Evolutionary conservation across 1,140 invertebrate genomes (phyloP).

Genomic region (Subanguina moxae): DNA sequence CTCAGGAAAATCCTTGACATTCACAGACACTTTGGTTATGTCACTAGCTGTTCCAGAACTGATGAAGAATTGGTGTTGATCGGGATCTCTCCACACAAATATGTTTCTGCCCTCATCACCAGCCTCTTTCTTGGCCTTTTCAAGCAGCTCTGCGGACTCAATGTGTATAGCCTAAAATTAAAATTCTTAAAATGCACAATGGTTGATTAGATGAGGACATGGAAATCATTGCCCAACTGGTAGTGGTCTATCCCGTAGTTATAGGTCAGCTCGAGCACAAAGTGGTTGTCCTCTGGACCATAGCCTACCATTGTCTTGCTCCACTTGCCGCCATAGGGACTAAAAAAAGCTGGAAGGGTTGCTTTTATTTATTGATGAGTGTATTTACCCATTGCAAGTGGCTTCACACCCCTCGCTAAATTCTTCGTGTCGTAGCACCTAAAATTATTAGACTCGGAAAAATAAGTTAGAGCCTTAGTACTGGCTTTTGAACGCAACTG

Average conservation of each 20-base stretch:
- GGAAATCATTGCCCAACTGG: conserved; percentile 81
- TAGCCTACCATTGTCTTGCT: conserved; percentile 99
- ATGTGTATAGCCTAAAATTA: conserved; percentile 69
- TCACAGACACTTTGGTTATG: conserved; percentile 74
- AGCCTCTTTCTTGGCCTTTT: conserved; percentile 51
- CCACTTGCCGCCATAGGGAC: conserved; percentile 93
- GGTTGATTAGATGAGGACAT: conserved; percentile 62
- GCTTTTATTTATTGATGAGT: conserved; percentile 5
- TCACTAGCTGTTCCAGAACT: conserved; percentile 74
- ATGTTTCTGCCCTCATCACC: conserved; percentile 24
- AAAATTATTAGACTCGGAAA: too few species aligned
- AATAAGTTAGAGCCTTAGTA: too few species aligned
- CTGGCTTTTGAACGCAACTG: too few species aligned
- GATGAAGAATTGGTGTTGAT: conserved; percentile 82
- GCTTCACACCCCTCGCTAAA: conserved; percentile 92
- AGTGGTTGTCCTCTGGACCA: conserved; percentile 86
- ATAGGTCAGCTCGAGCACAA: conserved; percentile 93
- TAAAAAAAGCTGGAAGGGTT: too few species aligned
- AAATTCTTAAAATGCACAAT: conserved; percentile 20
- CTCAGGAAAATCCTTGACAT: conserved; percentile 72
- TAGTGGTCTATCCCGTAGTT: conserved; percentile 88
- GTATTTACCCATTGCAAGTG: conserved; percentile 81
- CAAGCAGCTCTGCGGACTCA: conserved; percentile 71
- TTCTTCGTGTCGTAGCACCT: conserved; percentile 87
- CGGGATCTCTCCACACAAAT: conserved; percentile 72